Evolutionary conservation across 2,888 invertebrate genomes (phyloP).

Genomic region (Erebia epiphron): DNA sequence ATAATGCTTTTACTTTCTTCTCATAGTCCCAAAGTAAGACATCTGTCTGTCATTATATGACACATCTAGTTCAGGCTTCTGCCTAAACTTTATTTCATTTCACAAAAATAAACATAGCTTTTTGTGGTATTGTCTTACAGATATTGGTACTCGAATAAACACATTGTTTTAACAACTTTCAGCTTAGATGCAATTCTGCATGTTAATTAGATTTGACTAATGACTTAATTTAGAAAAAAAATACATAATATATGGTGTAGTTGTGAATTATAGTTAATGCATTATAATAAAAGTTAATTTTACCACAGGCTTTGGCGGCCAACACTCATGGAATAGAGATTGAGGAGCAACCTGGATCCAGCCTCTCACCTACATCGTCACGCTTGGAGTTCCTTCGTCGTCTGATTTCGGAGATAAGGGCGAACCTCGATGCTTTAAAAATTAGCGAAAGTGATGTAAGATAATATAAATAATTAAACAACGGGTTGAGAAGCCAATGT

Average conservation of each 20-base stretch:
- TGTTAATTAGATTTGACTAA: neutral
- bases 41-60: too few relatives aligned
- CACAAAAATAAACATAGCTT: too few relatives aligned
- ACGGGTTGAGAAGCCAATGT: neutral
- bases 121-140: too few relatives aligned
- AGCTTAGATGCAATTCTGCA: too few relatives aligned
- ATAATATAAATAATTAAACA: constrained; percentile 15
- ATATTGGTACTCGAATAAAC: too few relatives aligned
- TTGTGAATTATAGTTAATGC: too few relatives aligned
- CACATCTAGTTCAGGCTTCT: too few relatives aligned
- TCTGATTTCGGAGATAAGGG: constrained; percentile 57
- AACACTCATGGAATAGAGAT: constrained; percentile 32
- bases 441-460: constrained; percentile 35
- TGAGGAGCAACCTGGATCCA: constrained; percentile 39
- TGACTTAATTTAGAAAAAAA: neutral
- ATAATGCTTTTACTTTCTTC: too few relatives aligned
- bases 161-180: neutral
- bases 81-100: too few relatives aligned
- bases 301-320: constrained; percentile 31
- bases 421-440: constrained; percentile 42
- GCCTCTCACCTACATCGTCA: constrained; percentile 59
- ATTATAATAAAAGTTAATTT: neutral
- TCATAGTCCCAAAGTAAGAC: too few relatives aligned
- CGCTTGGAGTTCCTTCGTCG: constrained; percentile 61
- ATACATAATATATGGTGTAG: too few relatives aligned